phyloP scores from a whole-genome alignment of 2,113 vertebrate genomes.

The Microcebus jonahi region DNA sequence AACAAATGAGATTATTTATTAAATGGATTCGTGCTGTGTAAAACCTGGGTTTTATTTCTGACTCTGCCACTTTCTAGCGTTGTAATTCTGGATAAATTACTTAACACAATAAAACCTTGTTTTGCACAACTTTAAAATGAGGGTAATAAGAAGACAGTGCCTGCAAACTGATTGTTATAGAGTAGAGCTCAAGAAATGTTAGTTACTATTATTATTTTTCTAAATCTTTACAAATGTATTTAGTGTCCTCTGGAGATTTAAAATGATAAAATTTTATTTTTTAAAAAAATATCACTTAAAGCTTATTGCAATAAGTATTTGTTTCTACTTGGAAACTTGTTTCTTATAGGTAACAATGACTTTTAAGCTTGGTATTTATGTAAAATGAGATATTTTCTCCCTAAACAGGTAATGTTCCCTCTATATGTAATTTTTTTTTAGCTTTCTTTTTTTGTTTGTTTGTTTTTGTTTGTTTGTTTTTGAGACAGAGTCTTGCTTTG shows the following conservation, averaged over 20 bases:
- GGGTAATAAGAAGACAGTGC: not conserved
- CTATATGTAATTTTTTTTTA: not conserved
- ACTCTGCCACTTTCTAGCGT: not conserved
- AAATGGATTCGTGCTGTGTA: not conserved
- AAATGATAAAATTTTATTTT: not conserved
- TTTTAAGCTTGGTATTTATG: not conserved
- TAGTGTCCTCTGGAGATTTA: not conserved
- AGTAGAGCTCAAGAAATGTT: not conserved
- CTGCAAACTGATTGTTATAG: not conserved
- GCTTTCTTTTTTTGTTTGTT: too few species aligned
- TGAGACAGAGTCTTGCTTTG: too few species aligned
- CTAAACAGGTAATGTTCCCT: not conserved
- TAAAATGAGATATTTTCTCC: not conserved
- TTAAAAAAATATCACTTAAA: not conserved
- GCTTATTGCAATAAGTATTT: not conserved
- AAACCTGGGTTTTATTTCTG: constrained; percentile 7
- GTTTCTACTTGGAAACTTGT: not conserved
- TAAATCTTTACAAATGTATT: not conserved
- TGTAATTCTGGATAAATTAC: constrained; percentile 15
- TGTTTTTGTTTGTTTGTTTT: too few species aligned
- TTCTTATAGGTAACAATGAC: not conserved
- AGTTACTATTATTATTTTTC: not conserved
- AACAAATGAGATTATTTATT: not conserved
- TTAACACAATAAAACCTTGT: not conserved
- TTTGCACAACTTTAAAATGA: not conserved